Base-by-base conservation (phyloP, 2,113 vertebrate species). In the Muscicapa adusta region DNA sequence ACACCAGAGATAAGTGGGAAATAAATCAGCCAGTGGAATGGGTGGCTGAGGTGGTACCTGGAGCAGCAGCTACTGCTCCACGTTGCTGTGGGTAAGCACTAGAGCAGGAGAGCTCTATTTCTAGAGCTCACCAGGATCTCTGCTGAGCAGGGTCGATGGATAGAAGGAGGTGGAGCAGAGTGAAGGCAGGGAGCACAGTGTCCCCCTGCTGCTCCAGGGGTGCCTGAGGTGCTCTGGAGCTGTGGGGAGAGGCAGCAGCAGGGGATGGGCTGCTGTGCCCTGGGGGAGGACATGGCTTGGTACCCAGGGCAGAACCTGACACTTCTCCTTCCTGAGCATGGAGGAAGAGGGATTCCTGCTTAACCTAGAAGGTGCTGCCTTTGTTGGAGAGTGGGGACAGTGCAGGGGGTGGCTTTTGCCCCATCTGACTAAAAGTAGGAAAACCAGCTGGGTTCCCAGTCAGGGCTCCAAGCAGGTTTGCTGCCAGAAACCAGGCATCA, bases 311-410 rank as follows among this genome's bases (percentile, higher is more conserved):
- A 18, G 60, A 71, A 12, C 48, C 8, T 24, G 38, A 11, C 31
- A 7, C 18, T n/a, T 38, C 26, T 29, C 42, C 14, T 40, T 12
- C 34, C 4, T 19, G 48, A 20, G 11, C 57, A 11, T 0, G 0
- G 6, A 16, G 12, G 66, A 24, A 76, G 14, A 68, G 31, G 67
- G 28, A 5, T 8, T 6, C 28, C 23, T 6, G 74, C 26, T 29
- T 48, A 12, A 61, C 36, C 43, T 51, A 56, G 36, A 47, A 61
- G n/a, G 31, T 47, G 48, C 36, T 65, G 40, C 24, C 38, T 91
- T 45, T 54, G 25, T 18, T 15, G 3, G n/a, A 86, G 36, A 23
- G 28, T 1, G 7, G 34, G 51, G n/a, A 23, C 18, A 6, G 5
- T 29, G 68, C 42, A 34, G 57, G 31, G 53, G 10, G 20, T 18